Evolutionary conservation across 2,888 invertebrate genomes (phyloP).

Genomic region (Trissolcus brochymenae): DNA sequence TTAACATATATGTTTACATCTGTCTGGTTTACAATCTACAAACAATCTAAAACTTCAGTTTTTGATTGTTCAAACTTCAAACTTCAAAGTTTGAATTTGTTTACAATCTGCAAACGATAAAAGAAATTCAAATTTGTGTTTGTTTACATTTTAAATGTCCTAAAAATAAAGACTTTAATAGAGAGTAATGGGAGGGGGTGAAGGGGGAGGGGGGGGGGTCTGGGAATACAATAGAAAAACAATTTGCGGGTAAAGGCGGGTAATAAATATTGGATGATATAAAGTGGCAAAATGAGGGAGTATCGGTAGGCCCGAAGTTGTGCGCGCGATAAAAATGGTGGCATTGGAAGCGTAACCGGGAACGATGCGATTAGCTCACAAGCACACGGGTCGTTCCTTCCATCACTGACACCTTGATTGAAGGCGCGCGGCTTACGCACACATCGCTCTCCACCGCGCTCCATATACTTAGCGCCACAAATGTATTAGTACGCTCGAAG

Average conservation of each 20-base stretch:
- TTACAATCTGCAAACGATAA: too few relatives aligned
- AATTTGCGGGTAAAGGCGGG: neutral
- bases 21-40: too few relatives aligned
- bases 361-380: slow-evolving; percentile 44
- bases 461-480: slow-evolving; percentile 42
- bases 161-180: neutral
- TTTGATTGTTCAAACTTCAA: too few relatives aligned
- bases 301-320: slow-evolving; percentile 9
- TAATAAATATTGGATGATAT: neutral
- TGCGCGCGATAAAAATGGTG: slow-evolving; percentile 41
- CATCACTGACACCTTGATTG: slow-evolving; percentile 45
- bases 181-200: neutral
- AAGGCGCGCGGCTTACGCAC: slow-evolving; percentile 39
- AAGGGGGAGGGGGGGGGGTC: neutral
- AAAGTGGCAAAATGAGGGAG: slow-evolving; percentile 1
- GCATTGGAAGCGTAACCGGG: slow-evolving; percentile 45
- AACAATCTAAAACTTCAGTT: too few relatives aligned
- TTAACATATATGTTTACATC: too few relatives aligned
- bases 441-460: slow-evolving; percentile 19
- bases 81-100: too few relatives aligned
- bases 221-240: neutral
- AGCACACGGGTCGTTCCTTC: slow-evolving; percentile 29
- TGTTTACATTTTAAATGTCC: too few relatives aligned
- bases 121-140: too few relatives aligned
- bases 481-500: slow-evolving; percentile 69